Base-by-base conservation (phyloP, 2,888 invertebrate genomes). In the Spilarctia lutea region DNA sequence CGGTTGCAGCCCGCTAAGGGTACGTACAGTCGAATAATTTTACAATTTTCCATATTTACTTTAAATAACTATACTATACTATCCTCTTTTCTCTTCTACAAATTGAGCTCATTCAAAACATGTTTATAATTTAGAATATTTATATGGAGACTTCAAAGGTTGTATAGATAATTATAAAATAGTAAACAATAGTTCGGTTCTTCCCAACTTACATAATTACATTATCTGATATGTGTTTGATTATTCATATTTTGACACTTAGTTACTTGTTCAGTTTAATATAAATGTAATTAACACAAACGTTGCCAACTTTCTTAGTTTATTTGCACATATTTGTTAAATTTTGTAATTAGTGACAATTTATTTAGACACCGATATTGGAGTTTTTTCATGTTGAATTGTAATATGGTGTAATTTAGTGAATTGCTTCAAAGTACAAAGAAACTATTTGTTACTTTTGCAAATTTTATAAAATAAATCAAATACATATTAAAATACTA, bases 341-440 rank as follows among this genome's bases (percentile, higher is more conserved):
- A 93, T 94, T 90, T 91, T 93, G 90, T 93, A 93, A 92, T 91
- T 93, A 92, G 93, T 94, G 86, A 93, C 93, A 94, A 93, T 95
- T 95, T 94, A 94, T 94, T 96, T 95, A 95, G 92, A 92, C 91
- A 90, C 92, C 90, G 81, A 91, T 91, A 90, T 94, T 93, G 90
- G 86, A 90, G 92, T 91, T 93, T 91, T 90, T 91, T 91, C 92
- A 88, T 92, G 93, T 95, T 95, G 91, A 93, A 94, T 94, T 88
- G 93, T 90, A 91, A 91, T 93, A 92, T 92, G 92, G 94, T 94
- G 96, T 96, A 94, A 95, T 95, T 95, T 96, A 96, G 96, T 94
- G 96, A 96, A 97, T 96, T 96, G 97, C 96, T 97, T 97, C 96
- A 95, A 96, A 97, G 97, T 97, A 97, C 97, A 97, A 97, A 96